Evolutionary conservation across 2,113 vertebrate genomes (phyloP).

Genomic region (Dipodomys stephensi): DNA sequence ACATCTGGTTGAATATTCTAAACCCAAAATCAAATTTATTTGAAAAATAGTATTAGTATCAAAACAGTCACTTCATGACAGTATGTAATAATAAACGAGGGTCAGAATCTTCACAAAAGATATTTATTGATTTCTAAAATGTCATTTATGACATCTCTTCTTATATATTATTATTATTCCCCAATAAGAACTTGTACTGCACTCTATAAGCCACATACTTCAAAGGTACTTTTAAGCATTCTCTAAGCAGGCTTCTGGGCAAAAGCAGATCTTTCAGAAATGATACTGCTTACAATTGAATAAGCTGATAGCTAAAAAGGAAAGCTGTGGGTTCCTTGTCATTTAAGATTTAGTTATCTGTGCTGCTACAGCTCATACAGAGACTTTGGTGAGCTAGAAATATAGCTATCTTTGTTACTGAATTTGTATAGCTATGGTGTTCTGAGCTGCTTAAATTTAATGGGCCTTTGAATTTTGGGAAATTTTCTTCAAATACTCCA

Average conservation of each 20-base stretch:
- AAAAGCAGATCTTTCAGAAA: conserved; percentile 19
- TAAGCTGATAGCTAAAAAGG: not conserved
- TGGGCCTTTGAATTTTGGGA: not conserved
- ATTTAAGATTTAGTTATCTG: conserved; percentile 36
- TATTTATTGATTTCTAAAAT: not conserved
- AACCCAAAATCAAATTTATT: conserved; percentile 45
- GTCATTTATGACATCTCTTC: not conserved
- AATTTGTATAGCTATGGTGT: not conserved
- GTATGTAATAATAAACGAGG: not conserved
- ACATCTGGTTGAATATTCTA: not conserved
- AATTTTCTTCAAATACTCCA: not conserved
- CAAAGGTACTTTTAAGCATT: not conserved
- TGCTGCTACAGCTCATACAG: not conserved
- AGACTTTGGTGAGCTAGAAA: conserved; percentile 5
- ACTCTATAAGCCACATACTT: conserved; percentile 22
- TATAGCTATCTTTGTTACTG: not conserved
- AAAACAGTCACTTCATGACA: not conserved
- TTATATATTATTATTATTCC: not conserved
- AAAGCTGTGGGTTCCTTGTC: not conserved
- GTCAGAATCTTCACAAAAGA: not conserved
- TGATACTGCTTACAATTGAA: not conserved
- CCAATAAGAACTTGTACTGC: not conserved
- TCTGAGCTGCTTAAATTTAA: conserved; percentile 20
- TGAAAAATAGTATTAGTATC: not conserved
- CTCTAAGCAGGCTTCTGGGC: conserved; percentile 2